phyloP scores from a whole-genome alignment of 1,140 invertebrate species.

The Pristionchus pacificus region DNA sequence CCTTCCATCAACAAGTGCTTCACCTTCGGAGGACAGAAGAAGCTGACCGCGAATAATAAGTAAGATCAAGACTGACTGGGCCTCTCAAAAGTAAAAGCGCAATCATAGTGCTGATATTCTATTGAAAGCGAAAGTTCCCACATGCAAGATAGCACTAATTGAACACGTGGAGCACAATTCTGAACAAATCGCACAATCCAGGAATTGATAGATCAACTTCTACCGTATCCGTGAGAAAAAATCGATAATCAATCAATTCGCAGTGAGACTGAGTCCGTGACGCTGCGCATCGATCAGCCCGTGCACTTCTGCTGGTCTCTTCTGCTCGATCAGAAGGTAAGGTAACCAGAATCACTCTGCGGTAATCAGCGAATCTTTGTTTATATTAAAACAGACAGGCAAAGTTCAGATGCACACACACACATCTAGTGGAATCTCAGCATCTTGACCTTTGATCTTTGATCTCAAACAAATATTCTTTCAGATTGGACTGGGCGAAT shows the following conservation, averaged over 20 bases:
- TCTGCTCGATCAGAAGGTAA: slow-evolving; percentile 31
- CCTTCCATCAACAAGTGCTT: neutral
- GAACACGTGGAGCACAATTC: neutral
- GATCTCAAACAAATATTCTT: too few relatives aligned
- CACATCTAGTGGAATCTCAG: too few relatives aligned
- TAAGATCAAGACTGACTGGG: too few relatives aligned
- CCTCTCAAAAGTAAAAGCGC: too few relatives aligned
- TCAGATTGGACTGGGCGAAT: slow-evolving; percentile 37
- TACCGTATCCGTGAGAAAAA: neutral
- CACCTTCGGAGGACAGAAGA: neutral
- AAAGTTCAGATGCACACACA: too few relatives aligned
- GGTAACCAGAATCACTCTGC: neutral
- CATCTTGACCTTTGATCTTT: too few relatives aligned
- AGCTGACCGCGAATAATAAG: neutral
- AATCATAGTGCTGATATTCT: neutral
- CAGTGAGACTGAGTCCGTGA: slow-evolving; percentile 14
- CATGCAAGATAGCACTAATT: neutral
- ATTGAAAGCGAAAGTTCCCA: neutral
- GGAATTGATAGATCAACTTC: too few relatives aligned
- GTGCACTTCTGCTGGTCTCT: slow-evolving; percentile 31
- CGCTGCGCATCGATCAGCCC: slow-evolving; percentile 27
- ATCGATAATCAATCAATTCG: slow-evolving; percentile 3
- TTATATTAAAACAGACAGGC: too few relatives aligned
- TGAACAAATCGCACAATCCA: too few relatives aligned
- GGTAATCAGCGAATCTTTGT: too few relatives aligned